phyloP scores from a whole-genome alignment of 2,888 invertebrate species.

The Falcaria lacertinaria region DNA sequence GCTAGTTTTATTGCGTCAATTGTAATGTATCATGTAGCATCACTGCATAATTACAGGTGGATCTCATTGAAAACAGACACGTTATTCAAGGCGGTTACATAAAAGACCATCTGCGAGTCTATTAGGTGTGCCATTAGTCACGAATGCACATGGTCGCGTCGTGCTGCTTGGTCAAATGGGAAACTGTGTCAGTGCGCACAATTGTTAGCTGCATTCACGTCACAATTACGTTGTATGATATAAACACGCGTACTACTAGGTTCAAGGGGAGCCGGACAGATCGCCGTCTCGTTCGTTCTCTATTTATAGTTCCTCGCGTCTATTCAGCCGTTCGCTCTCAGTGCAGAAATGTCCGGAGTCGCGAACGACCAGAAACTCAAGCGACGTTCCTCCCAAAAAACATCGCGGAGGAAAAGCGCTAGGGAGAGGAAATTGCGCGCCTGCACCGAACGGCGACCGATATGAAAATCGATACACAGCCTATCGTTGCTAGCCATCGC shows the following conservation, averaged over 20 bases:
- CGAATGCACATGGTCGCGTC: conserved; percentile 63
- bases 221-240: conserved; percentile 62
- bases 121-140: conserved; percentile 56
- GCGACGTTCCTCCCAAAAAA: conserved; percentile 42
- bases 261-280: conserved; percentile 77
- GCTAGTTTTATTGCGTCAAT: background rate
- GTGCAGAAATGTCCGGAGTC: conserved; percentile 75
- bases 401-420: conserved; percentile 37
- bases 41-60: conserved; percentile 25
- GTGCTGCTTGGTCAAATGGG: conserved; percentile 67
- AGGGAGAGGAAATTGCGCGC: conserved; percentile 34
- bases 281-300: conserved; percentile 70
- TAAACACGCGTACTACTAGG: conserved; percentile 61
- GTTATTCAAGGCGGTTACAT: conserved; percentile 32
- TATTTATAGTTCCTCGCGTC: conserved; percentile 73
- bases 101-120: conserved; percentile 51
- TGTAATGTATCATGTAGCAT: background rate
- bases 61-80: conserved; percentile 28
- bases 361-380: conserved; percentile 59
- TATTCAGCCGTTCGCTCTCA: conserved; percentile 72
- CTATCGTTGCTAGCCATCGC: conserved; percentile 18
- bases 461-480: conserved; percentile 25
- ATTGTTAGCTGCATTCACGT: conserved; percentile 62
- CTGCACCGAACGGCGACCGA: conserved; percentile 23
- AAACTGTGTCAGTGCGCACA: conserved; percentile 74